phyloP scores from a whole-genome alignment of 2,888 invertebrate genomes.

The Drosophila suboccidentalis region DNA sequence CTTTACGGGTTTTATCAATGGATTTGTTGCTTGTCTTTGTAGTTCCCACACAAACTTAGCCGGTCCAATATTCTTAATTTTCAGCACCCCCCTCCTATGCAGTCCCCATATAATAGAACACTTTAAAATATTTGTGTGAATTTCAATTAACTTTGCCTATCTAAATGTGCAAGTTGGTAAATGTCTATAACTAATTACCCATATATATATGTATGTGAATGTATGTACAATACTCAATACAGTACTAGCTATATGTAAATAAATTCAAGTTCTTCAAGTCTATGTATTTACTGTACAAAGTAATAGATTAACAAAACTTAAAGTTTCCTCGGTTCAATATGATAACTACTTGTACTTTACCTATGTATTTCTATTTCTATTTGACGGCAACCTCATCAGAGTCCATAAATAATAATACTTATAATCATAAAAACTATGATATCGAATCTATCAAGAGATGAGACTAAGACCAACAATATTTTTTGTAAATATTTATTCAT shows the following conservation, averaged over 20 bases:
- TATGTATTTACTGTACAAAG: slow-evolving; percentile 26
- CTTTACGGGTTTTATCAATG: not conserved
- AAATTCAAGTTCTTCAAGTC: slow-evolving; percentile 42
- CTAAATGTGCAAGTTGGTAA: slow-evolving; percentile 50
- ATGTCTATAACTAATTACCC: slow-evolving; percentile 58
- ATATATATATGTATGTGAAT: slow-evolving; percentile 20
- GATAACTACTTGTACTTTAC: slow-evolving; percentile 9
- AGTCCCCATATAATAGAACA: slow-evolving; percentile 1
- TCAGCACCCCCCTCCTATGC: not conserved
- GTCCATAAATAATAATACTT: slow-evolving; percentile 41
- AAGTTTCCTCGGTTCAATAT: slow-evolving; percentile 15
- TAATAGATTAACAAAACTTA: slow-evolving; percentile 12
- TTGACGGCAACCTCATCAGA: slow-evolving; percentile 26
- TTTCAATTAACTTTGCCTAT: slow-evolving; percentile 41
- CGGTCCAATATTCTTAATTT: not conserved
- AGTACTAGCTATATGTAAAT: slow-evolving; percentile 40
- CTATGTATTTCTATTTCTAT: slow-evolving; percentile 1
- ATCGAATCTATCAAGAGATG: slow-evolving; percentile 39
- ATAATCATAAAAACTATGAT: slow-evolving; percentile 15
- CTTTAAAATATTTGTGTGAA: slow-evolving; percentile 22
- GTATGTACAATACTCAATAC: slow-evolving; percentile 35
- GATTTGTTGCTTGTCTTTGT: slow-evolving; percentile 15
- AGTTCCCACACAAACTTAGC: slow-evolving; percentile 17
- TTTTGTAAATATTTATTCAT: slow-evolving; percentile 49
- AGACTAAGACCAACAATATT: slow-evolving; percentile 58